Evolutionary conservation across 1,140 invertebrate species (phyloP), one percentile per base, ranked within the genome.

Genomic region (Ostrea denselamellosa): DNA sequence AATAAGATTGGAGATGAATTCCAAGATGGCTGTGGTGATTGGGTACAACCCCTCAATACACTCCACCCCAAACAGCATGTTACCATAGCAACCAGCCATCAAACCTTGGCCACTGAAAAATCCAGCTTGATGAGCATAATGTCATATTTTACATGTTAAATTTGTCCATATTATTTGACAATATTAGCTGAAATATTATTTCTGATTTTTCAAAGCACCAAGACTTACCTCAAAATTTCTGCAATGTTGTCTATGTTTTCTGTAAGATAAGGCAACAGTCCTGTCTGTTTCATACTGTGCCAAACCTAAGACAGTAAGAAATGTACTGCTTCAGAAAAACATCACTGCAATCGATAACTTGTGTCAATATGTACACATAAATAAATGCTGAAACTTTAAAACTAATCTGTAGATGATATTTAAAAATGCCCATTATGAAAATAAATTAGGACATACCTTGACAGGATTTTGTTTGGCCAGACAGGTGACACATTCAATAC

Each of bases 1-100:
- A 65, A 95, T 91, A 17, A 94, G 83, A 22, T 92, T 88, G 9
- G 90, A 89, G n/a, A 95, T 85, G 9, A 95, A 90, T 14, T 94
- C 90, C 14, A 95, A 91, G 82, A 95, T 93, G n/a, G 95, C 91
- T 22, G 93, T 83, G 9, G 94, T 95, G 0, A 95, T 86, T 28
- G 93, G 91, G 89, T 95, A 95, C 22, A 92, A 85, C 2, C 95
- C 95, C 54, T 93, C 93, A 19, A 93, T 90, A 87, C 93, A 93
- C 89, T 95, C 95, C 82, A 91, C 92, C 5, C 93, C 91, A 56
- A 93, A 94, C 82, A 95, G 90, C 14, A 95, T 86, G 54, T 90
- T 84, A n/a, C 95, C 95, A 90, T 94, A 92, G 28, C 90, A 89
- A 8, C 94, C 95, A n/a, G 93, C 90, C 88, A 94, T 94, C 51